Conservation (phyloP, 2,113 vertebrate species). For the Phrynosoma blainvillii region DNA sequence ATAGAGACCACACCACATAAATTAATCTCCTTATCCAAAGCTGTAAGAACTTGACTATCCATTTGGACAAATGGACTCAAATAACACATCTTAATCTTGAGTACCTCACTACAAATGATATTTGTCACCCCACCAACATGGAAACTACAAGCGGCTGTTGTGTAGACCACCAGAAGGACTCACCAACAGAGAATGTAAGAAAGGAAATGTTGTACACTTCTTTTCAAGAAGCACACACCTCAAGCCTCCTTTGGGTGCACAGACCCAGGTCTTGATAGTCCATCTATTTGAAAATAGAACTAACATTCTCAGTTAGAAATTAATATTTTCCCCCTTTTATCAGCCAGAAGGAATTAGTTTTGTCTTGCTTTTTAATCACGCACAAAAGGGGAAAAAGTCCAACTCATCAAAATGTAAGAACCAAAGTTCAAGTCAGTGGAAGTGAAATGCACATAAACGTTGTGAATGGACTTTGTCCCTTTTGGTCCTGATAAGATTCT, state of each 20-base stretch:
- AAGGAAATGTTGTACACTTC: no score
- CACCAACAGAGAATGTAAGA: no score
- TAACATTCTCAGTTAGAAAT: background rate
- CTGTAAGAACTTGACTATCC: no score
- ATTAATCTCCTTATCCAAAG: no score
- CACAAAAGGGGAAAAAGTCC: background rate
- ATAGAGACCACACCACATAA: no score
- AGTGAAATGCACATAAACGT: slow-evolving; percentile 42
- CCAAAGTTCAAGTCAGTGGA: slow-evolving; percentile 70
- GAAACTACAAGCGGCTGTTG: no score
- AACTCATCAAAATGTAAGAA: slow-evolving; percentile 42
- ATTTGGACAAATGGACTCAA: no score
- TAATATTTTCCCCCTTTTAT: background rate
- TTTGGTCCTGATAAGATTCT: rapidly evolving
- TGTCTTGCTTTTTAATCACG: slow-evolving; percentile 45
- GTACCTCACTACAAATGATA: no score
- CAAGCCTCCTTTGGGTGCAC: background rate
- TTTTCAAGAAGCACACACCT: background rate
- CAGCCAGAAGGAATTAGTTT: background rate
- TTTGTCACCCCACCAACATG: no score
- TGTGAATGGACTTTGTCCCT: slow-evolving; percentile 57
- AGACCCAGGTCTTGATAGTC: background rate
- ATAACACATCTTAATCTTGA: no score
- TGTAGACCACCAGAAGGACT: no score
- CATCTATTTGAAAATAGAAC: background rate